A percentile compares a stretch with the other conserved stretches of the same genome.
phyloP scores from a whole-genome alignment of 2,113 vertebrate genomes.

The Cettia cetti region DNA sequence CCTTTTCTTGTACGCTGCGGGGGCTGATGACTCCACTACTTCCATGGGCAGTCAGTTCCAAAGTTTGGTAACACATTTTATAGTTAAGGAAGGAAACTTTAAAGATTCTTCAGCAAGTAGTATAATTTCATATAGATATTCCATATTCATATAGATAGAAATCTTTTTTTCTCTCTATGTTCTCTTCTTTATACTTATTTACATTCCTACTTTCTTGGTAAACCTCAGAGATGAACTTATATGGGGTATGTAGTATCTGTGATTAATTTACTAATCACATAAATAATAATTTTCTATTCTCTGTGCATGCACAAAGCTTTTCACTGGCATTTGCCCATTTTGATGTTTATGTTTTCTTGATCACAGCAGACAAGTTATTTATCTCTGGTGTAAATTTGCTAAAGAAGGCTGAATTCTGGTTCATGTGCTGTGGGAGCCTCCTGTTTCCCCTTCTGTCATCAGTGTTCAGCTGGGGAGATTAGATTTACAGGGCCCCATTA shows the following conservation, averaged over 20 bases:
- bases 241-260: neutral
- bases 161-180: neutral
- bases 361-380: neutral
- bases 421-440: neutral
- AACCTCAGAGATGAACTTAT: neutral
- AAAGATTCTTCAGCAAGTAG: conserved; percentile 8
- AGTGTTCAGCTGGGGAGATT: neutral
- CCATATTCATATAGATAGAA: neutral
- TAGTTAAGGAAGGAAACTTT: neutral
- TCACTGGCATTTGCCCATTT: neutral
- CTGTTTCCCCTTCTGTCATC: neutral
- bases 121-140: neutral
- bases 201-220: neutral
- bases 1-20: neutral
- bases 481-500: neutral
- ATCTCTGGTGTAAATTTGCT: neutral
- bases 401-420: neutral
- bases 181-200: neutral
- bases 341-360: neutral
- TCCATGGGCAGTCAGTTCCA: neutral
- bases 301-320: neutral
- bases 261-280: neutral
- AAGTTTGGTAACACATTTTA: neutral
- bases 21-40: neutral
- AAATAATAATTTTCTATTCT: neutral